phyloP scores from a whole-genome alignment of 2,797 vertebrate genomes.

The Acanthurus lineatus region DNA sequence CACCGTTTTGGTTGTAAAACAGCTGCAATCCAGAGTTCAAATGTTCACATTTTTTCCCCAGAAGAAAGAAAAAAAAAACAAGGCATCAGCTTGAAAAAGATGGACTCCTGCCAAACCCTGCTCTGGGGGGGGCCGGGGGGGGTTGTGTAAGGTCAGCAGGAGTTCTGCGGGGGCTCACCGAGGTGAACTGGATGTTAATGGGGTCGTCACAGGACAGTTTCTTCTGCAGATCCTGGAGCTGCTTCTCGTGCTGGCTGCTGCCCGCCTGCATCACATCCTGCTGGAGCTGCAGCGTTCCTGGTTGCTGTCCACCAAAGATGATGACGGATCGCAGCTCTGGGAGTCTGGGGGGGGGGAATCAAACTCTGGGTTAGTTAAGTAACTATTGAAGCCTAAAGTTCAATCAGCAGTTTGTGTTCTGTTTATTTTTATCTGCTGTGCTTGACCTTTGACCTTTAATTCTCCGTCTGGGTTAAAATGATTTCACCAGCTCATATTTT shows the following conservation, averaged over 20 bases:
- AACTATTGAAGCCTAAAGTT: neutral
- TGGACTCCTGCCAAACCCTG: no score
- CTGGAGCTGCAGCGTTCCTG: conserved; percentile 87
- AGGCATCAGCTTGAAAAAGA: no score
- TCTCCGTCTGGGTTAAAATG: no score
- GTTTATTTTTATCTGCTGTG: neutral
- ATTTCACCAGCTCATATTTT: no score
- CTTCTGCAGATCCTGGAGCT: conserved; percentile 86
- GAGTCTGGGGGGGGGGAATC: conserved; percentile 80
- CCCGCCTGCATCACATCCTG: conserved; percentile 91
- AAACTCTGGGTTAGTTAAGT: neutral
- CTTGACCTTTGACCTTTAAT: no score
- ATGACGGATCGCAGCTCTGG: conserved; percentile 91
- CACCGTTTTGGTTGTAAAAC: neutral
- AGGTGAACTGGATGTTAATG: conserved; percentile 97
- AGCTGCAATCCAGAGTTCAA: neutral
- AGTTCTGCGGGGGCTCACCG: conserved; percentile 78
- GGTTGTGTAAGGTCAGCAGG: neutral
- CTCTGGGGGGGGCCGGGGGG: no score
- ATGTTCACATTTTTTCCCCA: neutral
- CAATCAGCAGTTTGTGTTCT: neutral
- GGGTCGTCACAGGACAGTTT: conserved; percentile 89
- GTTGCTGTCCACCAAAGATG: conserved; percentile 84
- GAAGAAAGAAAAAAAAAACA: neutral
- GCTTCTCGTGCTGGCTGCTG: conserved; percentile 79